Percentiles rank a stretch among this genome's conserved stretches.
Evolutionary conservation across 1,140 invertebrate species (phyloP).

Genomic region (Tetramorium alpestre): DNA sequence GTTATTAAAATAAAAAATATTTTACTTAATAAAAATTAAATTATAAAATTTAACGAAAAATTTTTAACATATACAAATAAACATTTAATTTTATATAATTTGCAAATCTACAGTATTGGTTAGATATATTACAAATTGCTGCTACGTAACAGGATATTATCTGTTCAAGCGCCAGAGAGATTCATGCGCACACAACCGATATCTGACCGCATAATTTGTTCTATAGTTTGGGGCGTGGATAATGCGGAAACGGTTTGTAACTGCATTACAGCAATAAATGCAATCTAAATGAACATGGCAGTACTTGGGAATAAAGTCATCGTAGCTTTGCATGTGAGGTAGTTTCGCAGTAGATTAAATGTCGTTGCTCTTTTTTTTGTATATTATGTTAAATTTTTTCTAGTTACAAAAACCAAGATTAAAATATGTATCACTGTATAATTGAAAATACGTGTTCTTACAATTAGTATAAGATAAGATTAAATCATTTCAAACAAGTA

Average conservation of each 20-base stretch:
- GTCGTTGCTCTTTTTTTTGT: background rate
- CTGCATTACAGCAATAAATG: slow-evolving; percentile 50
- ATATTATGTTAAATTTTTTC: background rate
- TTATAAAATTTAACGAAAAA: background rate
- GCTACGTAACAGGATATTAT: slow-evolving; percentile 52
- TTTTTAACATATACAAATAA: background rate
- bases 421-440: background rate
- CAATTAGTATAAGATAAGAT: background rate
- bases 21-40: background rate
- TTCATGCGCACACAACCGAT: slow-evolving; percentile 54
- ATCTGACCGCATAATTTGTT: slow-evolving; percentile 61
- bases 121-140: slow-evolving; percentile 33
- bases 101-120: background rate
- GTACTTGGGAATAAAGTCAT: slow-evolving; percentile 16
- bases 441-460: background rate
- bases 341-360: background rate
- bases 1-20: background rate
- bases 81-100: slow-evolving; percentile 31
- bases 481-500: background rate
- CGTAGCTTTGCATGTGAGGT: background rate
- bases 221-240: slow-evolving; percentile 47
- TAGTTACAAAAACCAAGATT: background rate
- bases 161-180: slow-evolving; percentile 51
- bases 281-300: background rate
- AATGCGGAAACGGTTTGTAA: slow-evolving; percentile 41